Conservation (phyloP, 2,797 vertebrate genomes). For the Squalus acanthias region DNA sequence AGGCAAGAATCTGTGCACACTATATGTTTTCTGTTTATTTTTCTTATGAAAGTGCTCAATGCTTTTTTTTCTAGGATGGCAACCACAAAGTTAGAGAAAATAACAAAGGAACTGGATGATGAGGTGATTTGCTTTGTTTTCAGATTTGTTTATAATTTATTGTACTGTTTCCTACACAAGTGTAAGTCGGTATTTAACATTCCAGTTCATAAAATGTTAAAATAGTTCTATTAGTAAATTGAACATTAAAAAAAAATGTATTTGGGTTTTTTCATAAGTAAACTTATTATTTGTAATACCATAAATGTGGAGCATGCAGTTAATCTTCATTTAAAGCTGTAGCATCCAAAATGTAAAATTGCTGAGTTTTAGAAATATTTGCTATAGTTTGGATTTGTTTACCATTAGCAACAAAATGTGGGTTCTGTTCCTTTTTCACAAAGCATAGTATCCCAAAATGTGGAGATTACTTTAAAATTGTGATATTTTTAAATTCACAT, state of each 20-base stretch:
- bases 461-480: background rate
- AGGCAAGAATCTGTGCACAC: background rate
- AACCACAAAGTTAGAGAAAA: constrained; percentile 89
- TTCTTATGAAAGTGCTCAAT: constrained; percentile 40
- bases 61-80: constrained; percentile 66
- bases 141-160: background rate
- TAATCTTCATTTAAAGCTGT: background rate
- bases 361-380: background rate
- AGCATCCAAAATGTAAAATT: background rate
- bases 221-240: background rate
- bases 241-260: background rate
- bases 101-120: constrained; percentile 95
- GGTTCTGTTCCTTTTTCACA: background rate
- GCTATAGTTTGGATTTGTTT: background rate
- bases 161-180: background rate
- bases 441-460: background rate
- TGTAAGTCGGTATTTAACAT: background rate
- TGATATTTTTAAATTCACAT: background rate
- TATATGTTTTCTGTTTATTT: constrained; percentile 32
- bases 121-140: constrained; percentile 66
- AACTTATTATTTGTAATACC: background rate
- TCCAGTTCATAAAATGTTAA: background rate
- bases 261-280: background rate
- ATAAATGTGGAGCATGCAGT: background rate
- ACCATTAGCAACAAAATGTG: background rate